Percentiles rank a stretch among this genome's conserved stretches.
phyloP scores from a whole-genome alignment of 1,140 invertebrate genomes.

The Orius insidiosus region DNA sequence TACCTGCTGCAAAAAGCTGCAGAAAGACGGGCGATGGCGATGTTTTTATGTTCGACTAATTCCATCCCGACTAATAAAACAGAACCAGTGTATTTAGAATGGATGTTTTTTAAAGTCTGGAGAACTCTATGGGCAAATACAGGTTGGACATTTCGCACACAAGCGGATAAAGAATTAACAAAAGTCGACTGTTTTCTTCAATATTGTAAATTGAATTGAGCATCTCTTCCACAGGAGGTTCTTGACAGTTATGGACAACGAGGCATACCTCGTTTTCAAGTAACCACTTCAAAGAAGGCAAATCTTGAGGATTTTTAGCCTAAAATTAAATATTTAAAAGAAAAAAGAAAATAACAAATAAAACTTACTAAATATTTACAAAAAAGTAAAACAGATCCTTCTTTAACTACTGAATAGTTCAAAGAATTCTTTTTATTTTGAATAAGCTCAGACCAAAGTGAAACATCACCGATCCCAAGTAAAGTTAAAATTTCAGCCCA shows the following conservation, averaged over 20 bases:
- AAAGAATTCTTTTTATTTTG: slow-evolving; percentile 25
- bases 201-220: slow-evolving; percentile 7
- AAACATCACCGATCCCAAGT: slow-evolving; percentile 40
- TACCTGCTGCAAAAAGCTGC: slow-evolving; percentile 33
- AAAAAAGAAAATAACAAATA: slow-evolving; percentile 6
- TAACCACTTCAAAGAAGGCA: slow-evolving; percentile 36
- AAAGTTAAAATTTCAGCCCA: slow-evolving; percentile 54
- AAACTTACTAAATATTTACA: slow-evolving; percentile 48
- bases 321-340: slow-evolving; percentile 24
- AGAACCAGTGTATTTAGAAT: slow-evolving; percentile 43
- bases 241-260: slow-evolving; percentile 30
- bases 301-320: slow-evolving; percentile 36
- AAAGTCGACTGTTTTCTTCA: slow-evolving; percentile 5
- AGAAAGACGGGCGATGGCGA: slow-evolving; percentile 38
- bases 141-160: slow-evolving; percentile 2
- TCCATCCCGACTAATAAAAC: slow-evolving; percentile 40
- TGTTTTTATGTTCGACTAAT: slow-evolving; percentile 37
- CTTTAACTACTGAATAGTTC: slow-evolving; percentile 24
- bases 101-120: slow-evolving; percentile 44
- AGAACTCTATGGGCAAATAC: slow-evolving; percentile 32
- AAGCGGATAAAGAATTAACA: slow-evolving; percentile 7
- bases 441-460: slow-evolving; percentile 39
- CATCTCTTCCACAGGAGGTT: slow-evolving; percentile 20
- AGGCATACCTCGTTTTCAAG: slow-evolving; percentile 35
- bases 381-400: slow-evolving; percentile 35